Base-by-base conservation (phyloP, 1,140 invertebrate species). In the Plectus sambesii region DNA sequence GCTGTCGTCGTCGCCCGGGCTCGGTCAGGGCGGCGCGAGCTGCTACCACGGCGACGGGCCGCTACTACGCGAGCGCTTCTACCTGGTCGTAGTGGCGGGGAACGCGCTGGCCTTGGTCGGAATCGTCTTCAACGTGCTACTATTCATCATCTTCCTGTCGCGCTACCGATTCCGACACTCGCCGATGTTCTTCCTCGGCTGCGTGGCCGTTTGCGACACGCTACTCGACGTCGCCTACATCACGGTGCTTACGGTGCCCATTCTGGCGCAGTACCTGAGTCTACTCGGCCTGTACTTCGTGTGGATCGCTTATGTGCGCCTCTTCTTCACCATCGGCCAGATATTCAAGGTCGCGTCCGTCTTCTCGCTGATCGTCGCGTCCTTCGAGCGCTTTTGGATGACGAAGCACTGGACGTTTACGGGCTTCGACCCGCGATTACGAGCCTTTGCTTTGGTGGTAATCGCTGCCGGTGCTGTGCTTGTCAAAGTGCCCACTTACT, bases 331-430 rank as follows among this genome's bases (percentile, higher is more conserved):
- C 8, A 33, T 68, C 19, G 60, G 56, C 12, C 66, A 66, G 30
- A 55, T 67, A 26, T 58, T 68, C 36, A 66, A 66, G 53, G 43
- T 66, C 29, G 45, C 63, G n/a, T 68, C 65, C 2, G 59, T 62
- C n/a, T 60, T 68, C 42, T 66, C 59, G 29, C 41, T 66, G 17
- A 62, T 66, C 15, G 50, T 68, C 39, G 63, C 63, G 1, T 53
- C 50, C 35, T 68, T 65, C 38, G 63, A 66, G 30, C 39, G 63
- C 25, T 66, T 53, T 37, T 42, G 49, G 15, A 52, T 65, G 47
- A 67, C 62, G 26, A 54, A 55, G 8, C 63, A 66, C 47, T 66
- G 63, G 63, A 68, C 63, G 20, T 65, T 60, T 40, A 61, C 59
- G 22, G 63, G 63, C 5, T 66, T 66, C 43, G 60, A 65, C 20